Evolutionary conservation across 2,113 vertebrate species (phyloP), one percentile per base, ranked within the genome.

Genomic region (Physeter macrocephalus): DNA sequence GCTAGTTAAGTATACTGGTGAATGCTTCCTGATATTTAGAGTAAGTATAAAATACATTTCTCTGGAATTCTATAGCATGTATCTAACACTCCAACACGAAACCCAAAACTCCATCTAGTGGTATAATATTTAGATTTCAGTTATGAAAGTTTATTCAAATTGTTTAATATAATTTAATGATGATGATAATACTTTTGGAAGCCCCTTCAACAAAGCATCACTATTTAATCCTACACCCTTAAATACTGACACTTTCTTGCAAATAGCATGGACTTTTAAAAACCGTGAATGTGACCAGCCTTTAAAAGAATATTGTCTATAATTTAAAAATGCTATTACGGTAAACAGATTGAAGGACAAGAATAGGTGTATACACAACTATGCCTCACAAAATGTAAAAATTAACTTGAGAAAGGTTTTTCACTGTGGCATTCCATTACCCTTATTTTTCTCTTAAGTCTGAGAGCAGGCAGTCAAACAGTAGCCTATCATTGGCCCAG

Each of bases 61-160:
- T 89, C 25, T 85, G 46, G 86, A 88, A 90, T 87, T 95, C 13
- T 83, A 64, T 34, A 43, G n/a, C 17, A 75, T 64, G 27, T 46
- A 52, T 21, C 36, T 90, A 88, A 77, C 3, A 88, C 2, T 29
- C 2, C 21, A 57, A 83, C 57, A 34, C 14, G 91, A 86, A 97
- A 74, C 5, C 10, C 92, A 39, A 97, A 98, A 97, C 54, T 94
- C 52, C 69, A 88, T 71, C 80, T 84, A 94, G 69, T 92, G 41
- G 62, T 54, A 66, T 72, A 72, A 90, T 93, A 78, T 86, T 94
- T 23, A 74, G 46, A 74, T 13, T 46, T 82, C 57, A 8, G 13
- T 83, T 88, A 62, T 84, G 29, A 54, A 69, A 31, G 2, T 62
- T 78, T 85, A 43, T 15, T 91, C 1, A 49, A 92, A 91, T 78